A percentile compares a stretch with the other conserved stretches of the same genome.
These are phyloP conservation scores for Carcinoscorpius rotundicauda DNA, from an alignment of 1,140 invertebrate species.

Conservation along the genomic window DNA sequence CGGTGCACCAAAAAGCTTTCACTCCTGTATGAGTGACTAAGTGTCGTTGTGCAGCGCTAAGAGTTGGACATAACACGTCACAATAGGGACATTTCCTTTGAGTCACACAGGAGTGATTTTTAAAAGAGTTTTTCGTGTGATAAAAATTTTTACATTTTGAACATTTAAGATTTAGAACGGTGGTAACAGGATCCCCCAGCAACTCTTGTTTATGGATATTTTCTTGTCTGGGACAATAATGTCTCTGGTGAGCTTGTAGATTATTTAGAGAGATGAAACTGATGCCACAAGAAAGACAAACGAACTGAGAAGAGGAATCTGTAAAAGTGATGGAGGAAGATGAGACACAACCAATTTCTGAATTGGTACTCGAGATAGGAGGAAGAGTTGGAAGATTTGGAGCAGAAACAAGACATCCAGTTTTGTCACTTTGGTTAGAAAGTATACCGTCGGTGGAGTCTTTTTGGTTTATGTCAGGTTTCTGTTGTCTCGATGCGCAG, in stretches of 20 bases:
- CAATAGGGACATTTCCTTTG: conserved; percentile 78
- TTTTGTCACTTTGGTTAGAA: too few species aligned
- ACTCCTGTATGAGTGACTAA: conserved; percentile 77
- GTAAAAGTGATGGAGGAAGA: too few species aligned
- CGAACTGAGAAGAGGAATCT: conserved; percentile 36
- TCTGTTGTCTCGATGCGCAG: conserved; percentile 52
- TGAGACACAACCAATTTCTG: too few species aligned
- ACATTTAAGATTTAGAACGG: conserved; percentile 26
- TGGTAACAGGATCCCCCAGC: neutral
- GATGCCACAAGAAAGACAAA: conserved; percentile 82
- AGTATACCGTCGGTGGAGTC: too few species aligned
- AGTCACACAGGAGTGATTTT: conserved; percentile 34
- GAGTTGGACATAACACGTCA: conserved; percentile 63
- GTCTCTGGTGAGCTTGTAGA: conserved; percentile 83
- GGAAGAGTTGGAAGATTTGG: too few species aligned
- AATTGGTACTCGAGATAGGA: conserved; percentile 5
- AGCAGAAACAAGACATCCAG: too few species aligned
- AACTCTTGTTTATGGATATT: neutral
- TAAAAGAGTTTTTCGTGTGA: conserved; percentile 32
- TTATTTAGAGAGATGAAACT: conserved; percentile 88
- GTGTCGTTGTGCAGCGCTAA: conserved; percentile 36
- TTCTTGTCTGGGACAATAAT: conserved; percentile 51
- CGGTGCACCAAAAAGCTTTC: conserved; percentile 82
- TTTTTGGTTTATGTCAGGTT: too few species aligned
- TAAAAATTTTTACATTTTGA: conserved; percentile 33